Base-by-base conservation (phyloP, 2,113 vertebrate species). In the Australoheros scitulus region DNA sequence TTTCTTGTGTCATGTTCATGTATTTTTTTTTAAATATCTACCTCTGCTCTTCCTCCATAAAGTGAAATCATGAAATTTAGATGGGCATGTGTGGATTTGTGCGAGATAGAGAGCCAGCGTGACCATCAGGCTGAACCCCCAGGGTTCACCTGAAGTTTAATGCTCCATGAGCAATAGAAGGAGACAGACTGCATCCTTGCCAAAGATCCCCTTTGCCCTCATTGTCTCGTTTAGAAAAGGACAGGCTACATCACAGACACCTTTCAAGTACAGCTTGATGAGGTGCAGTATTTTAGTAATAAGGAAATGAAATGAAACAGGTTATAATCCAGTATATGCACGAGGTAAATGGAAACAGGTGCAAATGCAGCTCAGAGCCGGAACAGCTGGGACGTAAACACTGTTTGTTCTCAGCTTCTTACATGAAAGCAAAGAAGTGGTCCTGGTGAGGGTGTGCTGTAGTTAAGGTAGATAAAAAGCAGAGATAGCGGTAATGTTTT, bases 311-410 rank as follows among this genome's bases (percentile, higher is more conserved):
- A n/a, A 26, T 10, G 57, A 56, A 34, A 29, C 34, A 38, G 41
- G 64, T 36, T 64, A 47, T 47, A 61, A 14, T 77, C 15, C 57
- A 50, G 14, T 14, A 9, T 61, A n/a, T 76, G 22, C 64, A 70
- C 22, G 29, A 38, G 32, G 14, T 74, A 63, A 83, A 76, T 58
- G 34, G 57, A 80, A 84, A 82, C 68, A 83, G 76, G 76, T 91
- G 78, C 47, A 78, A 63, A 65, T 20, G 58, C 63, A 61, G 20
- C 84, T 47, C 57, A 64, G 47, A 87, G 80, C 79, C 26, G 61
- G 36, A 83, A 78, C 50, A 68, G 82, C 59, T 86, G 74, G 77
- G 58, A 56, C 4, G 26, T 79, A 60, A 83, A 68, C 59, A 77
- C 52, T 61, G 57, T 61, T 61, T 81, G 36, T 47, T 57, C 70